phyloP scores from a whole-genome alignment of 2,113 vertebrate genomes.

The Chauna torquata region DNA sequence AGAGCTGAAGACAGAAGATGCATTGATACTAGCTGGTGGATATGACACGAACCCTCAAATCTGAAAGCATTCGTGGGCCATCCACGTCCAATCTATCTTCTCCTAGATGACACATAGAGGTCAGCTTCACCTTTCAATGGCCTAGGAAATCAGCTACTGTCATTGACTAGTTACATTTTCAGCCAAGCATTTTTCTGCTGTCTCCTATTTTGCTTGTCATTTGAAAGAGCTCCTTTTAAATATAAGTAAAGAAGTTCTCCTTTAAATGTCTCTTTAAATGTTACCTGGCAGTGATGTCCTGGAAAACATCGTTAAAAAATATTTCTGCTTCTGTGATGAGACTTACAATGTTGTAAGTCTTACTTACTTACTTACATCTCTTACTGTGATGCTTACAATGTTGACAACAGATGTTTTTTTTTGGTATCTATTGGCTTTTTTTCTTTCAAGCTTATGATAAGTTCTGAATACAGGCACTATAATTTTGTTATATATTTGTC shows the following conservation, averaged over 20 bases:
- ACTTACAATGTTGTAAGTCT: no score
- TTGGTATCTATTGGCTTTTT: not conserved
- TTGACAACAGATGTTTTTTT: not conserved
- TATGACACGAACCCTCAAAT: not conserved
- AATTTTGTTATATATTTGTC: not conserved
- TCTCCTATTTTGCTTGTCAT: not conserved
- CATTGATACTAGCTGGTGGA: not conserved
- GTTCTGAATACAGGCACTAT: not conserved
- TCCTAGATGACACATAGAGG: not conserved
- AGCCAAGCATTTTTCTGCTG: not conserved
- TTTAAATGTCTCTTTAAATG: not conserved
- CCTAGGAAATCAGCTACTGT: not conserved
- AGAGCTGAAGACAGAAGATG: not conserved
- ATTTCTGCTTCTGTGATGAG: not conserved
- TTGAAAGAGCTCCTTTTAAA: not conserved
- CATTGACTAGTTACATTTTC: not conserved
- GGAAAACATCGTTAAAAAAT: not conserved
- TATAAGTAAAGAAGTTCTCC: not conserved
- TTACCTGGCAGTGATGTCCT: not conserved
- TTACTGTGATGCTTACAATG: accelerated
- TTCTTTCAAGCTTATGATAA: not conserved
- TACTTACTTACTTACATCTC: no score
- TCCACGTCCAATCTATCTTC: not conserved
- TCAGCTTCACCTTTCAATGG: not conserved
- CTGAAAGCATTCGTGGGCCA: not conserved